phyloP scores from a whole-genome alignment of 2,888 invertebrate genomes.

The Meghimatium bilineatum region DNA sequence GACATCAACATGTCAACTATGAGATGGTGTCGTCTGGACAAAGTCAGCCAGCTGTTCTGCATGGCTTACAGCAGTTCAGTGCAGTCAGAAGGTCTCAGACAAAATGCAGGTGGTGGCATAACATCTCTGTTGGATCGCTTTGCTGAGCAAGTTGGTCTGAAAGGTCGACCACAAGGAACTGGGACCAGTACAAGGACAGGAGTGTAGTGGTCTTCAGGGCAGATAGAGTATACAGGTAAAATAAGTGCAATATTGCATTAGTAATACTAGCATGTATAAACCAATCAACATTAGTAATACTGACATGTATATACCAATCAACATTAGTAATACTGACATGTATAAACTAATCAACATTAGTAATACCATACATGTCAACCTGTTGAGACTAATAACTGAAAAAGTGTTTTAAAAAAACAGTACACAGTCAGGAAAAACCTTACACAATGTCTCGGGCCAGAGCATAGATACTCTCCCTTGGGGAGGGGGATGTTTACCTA shows the following conservation, averaged over 20 bases:
- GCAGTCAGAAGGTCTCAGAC: constrained; percentile 32
- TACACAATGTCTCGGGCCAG: too few relatives aligned
- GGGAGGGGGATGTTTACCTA: too few relatives aligned
- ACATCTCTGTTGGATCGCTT: constrained; percentile 80
- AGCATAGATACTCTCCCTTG: too few relatives aligned
- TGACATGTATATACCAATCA: too few relatives aligned
- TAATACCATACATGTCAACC: too few relatives aligned
- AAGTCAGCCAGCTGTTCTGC: constrained; percentile 81
- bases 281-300: too few relatives aligned
- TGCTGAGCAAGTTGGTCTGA: constrained; percentile 81
- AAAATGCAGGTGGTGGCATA: constrained; percentile 72
- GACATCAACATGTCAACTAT: constrained; percentile 57
- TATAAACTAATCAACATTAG: too few relatives aligned
- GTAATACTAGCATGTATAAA: too few relatives aligned
- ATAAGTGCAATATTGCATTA: not conserved
- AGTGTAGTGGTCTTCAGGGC: constrained; percentile 7
- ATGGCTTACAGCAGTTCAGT: constrained; percentile 80
- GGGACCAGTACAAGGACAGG: constrained; percentile 26
- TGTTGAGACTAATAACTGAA: too few relatives aligned
- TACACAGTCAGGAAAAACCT: too few relatives aligned
- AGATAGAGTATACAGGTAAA: not conserved
- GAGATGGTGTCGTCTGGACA: constrained; percentile 79
- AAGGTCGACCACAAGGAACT: not conserved
- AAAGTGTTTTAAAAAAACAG: too few relatives aligned
- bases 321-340: too few relatives aligned